Conservation (phyloP, 2,888 invertebrate genomes). For the Dioctria rufipes region DNA sequence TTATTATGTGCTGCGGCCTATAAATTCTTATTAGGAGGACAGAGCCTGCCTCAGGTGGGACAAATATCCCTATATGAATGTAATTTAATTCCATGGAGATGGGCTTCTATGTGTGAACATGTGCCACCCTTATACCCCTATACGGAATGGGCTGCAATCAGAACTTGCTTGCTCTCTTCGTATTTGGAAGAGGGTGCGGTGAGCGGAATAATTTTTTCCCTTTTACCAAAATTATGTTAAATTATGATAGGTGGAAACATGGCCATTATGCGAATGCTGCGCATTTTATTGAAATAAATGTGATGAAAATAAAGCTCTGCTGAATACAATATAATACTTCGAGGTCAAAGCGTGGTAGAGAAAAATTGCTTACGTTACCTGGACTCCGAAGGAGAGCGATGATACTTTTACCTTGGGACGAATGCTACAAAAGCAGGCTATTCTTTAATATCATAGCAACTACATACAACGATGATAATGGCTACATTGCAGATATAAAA, state of each 20-base stretch:
- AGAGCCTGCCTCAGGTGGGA: constrained; percentile 2
- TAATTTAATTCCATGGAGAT: not conserved
- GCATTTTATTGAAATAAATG: no score
- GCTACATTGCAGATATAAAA: no score
- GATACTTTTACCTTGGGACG: no score
- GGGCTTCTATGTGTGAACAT: not conserved
- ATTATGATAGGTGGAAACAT: constrained; percentile 5
- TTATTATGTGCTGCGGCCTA: constrained; percentile 46
- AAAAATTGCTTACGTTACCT: no score
- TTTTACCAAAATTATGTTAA: not conserved
- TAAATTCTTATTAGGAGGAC: constrained; percentile 49
- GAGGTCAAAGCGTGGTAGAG: no score
- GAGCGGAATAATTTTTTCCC: not conserved
- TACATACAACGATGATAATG: no score
- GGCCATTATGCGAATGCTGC: not conserved
- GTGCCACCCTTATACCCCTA: not conserved
- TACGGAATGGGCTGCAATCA: not conserved
- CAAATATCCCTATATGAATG: constrained; percentile 17
- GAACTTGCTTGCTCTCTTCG: not conserved
- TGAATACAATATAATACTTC: no score
- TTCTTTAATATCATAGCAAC: no score
- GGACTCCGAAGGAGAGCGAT: no score
- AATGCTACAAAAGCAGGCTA: no score
- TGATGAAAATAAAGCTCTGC: no score
- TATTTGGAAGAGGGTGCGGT: not conserved